Conservation (phyloP, 2,113 vertebrate species). For the Mionectes macconnelli region DNA sequence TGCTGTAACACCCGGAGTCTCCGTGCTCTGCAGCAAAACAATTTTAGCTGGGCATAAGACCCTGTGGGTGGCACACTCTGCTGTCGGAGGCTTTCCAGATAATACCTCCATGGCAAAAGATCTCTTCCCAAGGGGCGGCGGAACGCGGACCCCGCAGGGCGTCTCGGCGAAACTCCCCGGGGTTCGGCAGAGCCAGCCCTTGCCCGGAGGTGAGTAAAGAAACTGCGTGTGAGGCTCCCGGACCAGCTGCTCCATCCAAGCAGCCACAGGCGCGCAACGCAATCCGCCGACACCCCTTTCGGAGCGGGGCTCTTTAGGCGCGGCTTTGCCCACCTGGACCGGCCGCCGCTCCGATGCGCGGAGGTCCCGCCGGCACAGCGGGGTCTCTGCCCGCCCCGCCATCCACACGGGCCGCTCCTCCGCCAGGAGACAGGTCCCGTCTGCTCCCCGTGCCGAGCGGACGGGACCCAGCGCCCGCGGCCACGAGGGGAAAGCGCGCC, state of each 20-base stretch:
- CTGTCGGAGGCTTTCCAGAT: background rate
- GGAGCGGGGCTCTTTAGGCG: background rate
- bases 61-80: background rate
- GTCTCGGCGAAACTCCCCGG: background rate
- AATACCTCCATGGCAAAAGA: background rate
- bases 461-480: background rate
- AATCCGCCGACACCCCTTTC: background rate
- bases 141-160: background rate
- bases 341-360: background rate
- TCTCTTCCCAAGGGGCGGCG: background rate
- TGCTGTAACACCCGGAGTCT: background rate
- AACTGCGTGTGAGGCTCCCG: background rate
- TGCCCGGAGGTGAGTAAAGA: background rate
- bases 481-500: background rate
- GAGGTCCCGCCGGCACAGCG: background rate
- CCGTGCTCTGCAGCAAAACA: background rate
- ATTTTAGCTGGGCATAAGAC: background rate
- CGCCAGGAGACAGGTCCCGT: background rate
- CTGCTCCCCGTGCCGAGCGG: background rate
- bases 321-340: accelerated
- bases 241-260: background rate
- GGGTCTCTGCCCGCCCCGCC: background rate
- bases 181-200: background rate
- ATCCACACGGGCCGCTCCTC: background rate
- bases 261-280: too few relatives aligned